Conservation (phyloP, 1,140 invertebrate genomes). For the Drosophila baimaii region DNA sequence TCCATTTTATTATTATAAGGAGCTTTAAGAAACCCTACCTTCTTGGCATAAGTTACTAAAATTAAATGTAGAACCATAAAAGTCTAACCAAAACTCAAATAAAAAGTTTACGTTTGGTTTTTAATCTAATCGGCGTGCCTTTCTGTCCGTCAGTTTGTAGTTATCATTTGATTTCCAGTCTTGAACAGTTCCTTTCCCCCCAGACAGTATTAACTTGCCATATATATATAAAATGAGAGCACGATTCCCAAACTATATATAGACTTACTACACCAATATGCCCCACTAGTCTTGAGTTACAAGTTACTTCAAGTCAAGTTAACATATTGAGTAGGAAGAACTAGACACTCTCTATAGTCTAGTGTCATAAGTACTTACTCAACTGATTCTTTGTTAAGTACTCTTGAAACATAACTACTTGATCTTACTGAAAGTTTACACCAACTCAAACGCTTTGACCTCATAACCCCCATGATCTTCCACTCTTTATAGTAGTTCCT, state of each 20-base stretch:
- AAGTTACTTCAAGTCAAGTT: neutral
- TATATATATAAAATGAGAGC: neutral
- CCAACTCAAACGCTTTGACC: no score
- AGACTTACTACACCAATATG: neutral
- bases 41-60: neutral
- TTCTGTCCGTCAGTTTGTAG: slow-evolving; percentile 3
- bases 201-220: neutral
- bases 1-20: no score
- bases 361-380: neutral
- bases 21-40: neutral
- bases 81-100: neutral
- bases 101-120: neutral
- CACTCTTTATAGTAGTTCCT: neutral
- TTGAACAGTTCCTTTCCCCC: neutral
- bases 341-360: neutral
- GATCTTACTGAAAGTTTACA: neutral
- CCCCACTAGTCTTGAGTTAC: neutral
- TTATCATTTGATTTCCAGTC: slow-evolving; percentile 8
- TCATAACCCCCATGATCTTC: neutral
- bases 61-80: neutral
- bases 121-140: slow-evolving; percentile 2
- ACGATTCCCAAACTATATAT: neutral
- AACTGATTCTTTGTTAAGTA: no score
- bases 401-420: neutral
- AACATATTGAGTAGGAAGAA: neutral